These are phyloP conservation scores for Bombus superbus DNA, from an alignment of 1,140 invertebrate genomes.

Conservation along the genomic window DNA sequence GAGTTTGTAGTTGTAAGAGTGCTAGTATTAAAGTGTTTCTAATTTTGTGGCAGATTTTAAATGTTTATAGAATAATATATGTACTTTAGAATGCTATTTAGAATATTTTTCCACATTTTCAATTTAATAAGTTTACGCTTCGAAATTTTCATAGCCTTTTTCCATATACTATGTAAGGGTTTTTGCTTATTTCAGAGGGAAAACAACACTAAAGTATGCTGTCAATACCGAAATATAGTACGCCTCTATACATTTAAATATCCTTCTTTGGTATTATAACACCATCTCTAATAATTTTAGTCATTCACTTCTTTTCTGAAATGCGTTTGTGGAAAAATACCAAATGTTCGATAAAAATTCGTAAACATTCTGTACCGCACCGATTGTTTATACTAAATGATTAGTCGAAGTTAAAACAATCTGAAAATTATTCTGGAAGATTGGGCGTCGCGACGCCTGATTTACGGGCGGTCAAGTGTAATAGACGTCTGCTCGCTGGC, in stretches of 20 bases:
- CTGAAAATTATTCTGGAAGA: conserved; percentile 46
- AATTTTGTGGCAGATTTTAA: background rate
- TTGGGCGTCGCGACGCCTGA: conserved; percentile 41
- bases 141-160: background rate
- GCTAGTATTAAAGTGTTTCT: background rate
- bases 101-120: background rate
- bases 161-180: too few species aligned
- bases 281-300: too few species aligned
- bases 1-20: background rate
- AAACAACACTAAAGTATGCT: background rate
- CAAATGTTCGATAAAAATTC: too few species aligned
- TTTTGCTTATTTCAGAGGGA: background rate
- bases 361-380: too few species aligned
- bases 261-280: too few species aligned
- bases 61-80: too few species aligned
- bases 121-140: background rate
- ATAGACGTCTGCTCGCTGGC: conserved; percentile 58
- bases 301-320: background rate
- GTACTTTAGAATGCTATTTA: background rate
- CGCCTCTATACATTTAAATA: too few species aligned
- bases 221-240: background rate
- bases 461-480: conserved; percentile 63
- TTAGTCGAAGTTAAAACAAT: conserved; percentile 48
- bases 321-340: too few species aligned
- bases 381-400: conserved; percentile 22